Conservation (phyloP, 1,140 invertebrate species). For the Drosophila pseudoananassae region DNA sequence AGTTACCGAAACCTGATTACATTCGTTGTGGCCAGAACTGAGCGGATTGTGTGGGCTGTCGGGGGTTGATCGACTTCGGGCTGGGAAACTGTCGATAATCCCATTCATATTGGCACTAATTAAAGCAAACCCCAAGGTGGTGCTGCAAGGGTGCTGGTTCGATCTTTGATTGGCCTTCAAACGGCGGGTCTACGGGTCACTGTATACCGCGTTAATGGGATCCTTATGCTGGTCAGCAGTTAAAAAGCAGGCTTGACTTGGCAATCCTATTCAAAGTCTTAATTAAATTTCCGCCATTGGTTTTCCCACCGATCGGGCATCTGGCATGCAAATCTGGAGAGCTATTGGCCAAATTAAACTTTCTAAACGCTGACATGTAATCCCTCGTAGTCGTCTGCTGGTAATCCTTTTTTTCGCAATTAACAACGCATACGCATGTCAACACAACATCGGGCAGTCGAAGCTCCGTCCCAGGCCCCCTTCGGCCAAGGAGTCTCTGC, state of each 20-base stretch:
- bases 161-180: conserved; percentile 16
- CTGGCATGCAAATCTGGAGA: conserved; percentile 56
- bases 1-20: conserved; percentile 50
- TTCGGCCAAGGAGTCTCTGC: background rate
- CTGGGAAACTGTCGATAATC: conserved; percentile 30
- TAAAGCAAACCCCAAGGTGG: conserved; percentile 13
- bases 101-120: conserved; percentile 45
- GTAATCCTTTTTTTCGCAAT: conserved; percentile 79
- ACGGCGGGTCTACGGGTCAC: conserved; percentile 1
- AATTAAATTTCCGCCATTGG: conserved; percentile 3
- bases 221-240: too few species aligned
- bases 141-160: conserved; percentile 10
- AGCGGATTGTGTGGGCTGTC: conserved; percentile 42
- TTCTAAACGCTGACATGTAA: conserved; percentile 72
- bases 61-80: conserved; percentile 19
- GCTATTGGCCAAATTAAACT: conserved; percentile 70
- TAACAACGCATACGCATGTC: conserved; percentile 82
- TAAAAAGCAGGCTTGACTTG: too few species aligned
- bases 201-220: background rate
- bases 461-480: conserved; percentile 3
- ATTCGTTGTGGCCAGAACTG: conserved; percentile 40
- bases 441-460: conserved; percentile 64
- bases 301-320: conserved; percentile 6
- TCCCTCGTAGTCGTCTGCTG: conserved; percentile 55
- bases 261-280: background rate